These are phyloP conservation scores for Drosophila lacicola DNA, from an alignment of 2,888 invertebrate genomes.

Conservation along the genomic window DNA sequence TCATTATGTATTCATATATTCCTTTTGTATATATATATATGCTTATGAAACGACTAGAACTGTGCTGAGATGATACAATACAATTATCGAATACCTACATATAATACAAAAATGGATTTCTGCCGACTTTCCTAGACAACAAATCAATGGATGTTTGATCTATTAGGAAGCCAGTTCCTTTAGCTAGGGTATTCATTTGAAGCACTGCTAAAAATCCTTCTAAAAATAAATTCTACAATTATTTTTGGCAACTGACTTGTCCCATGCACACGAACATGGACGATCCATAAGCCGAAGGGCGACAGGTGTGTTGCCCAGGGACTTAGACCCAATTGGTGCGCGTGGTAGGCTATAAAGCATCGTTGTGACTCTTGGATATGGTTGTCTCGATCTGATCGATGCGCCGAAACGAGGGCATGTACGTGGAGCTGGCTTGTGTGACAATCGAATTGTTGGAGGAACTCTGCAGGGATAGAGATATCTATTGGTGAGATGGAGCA, in stretches of 20 bases:
- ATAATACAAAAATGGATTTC: conserved; percentile 30
- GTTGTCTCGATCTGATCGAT: conserved; percentile 84
- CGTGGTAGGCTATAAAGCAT: conserved; percentile 80
- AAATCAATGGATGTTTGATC: conserved; percentile 1
- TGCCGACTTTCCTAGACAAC: conserved; percentile 7
- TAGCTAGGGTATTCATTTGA: conserved; percentile 3
- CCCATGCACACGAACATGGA: conserved; percentile 1
- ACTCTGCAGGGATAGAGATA: conserved; percentile 71
- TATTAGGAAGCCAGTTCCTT: conserved; percentile 11
- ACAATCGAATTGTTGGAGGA: conserved; percentile 84
- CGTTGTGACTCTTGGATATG: conserved; percentile 82
- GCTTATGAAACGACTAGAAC: conserved; percentile 57
- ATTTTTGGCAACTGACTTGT: conserved; percentile 20
- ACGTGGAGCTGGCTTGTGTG: conserved; percentile 82
- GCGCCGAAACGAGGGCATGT: conserved; percentile 83
- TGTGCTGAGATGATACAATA: conserved; percentile 61
- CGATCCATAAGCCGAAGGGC: conserved; percentile 3
- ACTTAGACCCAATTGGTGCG: conserved; percentile 76
- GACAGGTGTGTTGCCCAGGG: not conserved
- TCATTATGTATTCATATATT: conserved; percentile 7
- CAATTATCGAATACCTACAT: conserved; percentile 27
- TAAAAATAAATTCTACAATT: conserved; percentile 66
- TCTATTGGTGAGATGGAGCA: conserved; percentile 5
- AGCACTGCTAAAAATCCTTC: conserved; percentile 53
- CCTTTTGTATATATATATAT: not conserved